Evolutionary conservation across 2,888 invertebrate genomes (phyloP).

Genomic region (Pammene aurita): DNA sequence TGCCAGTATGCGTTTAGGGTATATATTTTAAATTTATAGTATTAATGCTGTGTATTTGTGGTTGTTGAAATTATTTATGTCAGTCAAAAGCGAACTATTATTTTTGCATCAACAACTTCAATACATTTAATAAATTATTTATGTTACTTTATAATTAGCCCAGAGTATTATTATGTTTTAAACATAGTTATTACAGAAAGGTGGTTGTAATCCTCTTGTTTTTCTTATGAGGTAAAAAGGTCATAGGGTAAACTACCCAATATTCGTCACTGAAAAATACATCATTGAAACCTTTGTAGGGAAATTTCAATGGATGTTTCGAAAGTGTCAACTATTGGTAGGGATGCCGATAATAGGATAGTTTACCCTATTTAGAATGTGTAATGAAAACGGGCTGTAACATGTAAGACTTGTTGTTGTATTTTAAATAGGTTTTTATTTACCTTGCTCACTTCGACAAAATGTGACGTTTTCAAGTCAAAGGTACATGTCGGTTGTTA

Average conservation of each 20-base stretch:
- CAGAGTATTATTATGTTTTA: conserved; percentile 48
- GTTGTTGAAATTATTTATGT: conserved; percentile 28
- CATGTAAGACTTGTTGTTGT: conserved; percentile 69
- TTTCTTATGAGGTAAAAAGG: conserved; percentile 10
- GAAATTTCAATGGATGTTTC: too few species aligned
- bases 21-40: conserved; percentile 27
- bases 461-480: too few species aligned
- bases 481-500: too few species aligned
- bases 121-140: conserved; percentile 17
- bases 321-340: not conserved
- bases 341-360: too few species aligned
- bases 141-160: conserved; percentile 39
- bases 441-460: conserved; percentile 48
- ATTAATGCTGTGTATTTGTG: conserved; percentile 30
- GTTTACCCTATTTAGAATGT: conserved; percentile 41
- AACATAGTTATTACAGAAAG: conserved; percentile 29
- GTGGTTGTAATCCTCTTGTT: conserved; percentile 23
- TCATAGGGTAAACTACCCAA: not conserved
- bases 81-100: conserved; percentile 22
- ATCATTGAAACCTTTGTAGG: too few species aligned
- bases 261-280: not conserved
- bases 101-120: conserved; percentile 9
- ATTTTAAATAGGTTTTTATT: conserved; percentile 48
- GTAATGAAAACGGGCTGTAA: conserved; percentile 65
- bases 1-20: conserved; percentile 39